Conservation (phyloP, 2,113 vertebrate genomes). For the Plecotus auritus region DNA sequence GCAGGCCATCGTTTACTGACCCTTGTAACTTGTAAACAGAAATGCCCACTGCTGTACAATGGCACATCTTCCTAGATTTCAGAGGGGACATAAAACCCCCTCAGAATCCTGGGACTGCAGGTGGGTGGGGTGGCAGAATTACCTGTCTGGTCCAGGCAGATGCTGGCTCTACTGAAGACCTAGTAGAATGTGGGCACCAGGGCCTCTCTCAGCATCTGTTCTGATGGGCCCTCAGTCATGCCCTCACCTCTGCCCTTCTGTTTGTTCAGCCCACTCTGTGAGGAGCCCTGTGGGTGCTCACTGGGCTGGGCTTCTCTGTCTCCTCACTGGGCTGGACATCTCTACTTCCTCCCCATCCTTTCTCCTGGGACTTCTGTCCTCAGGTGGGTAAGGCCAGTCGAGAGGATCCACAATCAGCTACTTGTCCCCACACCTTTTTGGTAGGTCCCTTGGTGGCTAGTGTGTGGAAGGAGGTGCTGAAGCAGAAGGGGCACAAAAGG, state of each 20-base stretch:
- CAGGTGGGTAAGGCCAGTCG: neutral
- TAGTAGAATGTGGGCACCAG: neutral
- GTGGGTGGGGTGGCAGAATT: neutral
- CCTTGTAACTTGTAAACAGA: neutral
- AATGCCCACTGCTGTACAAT: neutral
- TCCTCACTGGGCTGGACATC: neutral
- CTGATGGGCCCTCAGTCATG: neutral
- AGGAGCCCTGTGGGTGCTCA: neutral
- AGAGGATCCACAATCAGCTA: neutral
- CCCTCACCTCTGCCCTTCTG: neutral
- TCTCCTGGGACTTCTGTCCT: neutral
- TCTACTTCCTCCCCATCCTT: neutral
- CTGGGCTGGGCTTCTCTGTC: neutral
- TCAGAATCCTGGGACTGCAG: neutral
- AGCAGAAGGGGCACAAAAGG: neutral
- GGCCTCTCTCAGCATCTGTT: neutral
- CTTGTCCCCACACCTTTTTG: neutral
- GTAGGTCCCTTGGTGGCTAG: neutral
- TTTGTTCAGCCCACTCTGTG: neutral
- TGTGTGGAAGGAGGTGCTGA: neutral
- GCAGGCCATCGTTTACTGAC: neutral
- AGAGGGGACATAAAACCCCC: neutral
- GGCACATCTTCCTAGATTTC: neutral
- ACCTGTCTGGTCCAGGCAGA: neutral
- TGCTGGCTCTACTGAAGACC: neutral